phyloP scores from a whole-genome alignment of 2,797 vertebrate species.

The Emydoidea blandingii region DNA sequence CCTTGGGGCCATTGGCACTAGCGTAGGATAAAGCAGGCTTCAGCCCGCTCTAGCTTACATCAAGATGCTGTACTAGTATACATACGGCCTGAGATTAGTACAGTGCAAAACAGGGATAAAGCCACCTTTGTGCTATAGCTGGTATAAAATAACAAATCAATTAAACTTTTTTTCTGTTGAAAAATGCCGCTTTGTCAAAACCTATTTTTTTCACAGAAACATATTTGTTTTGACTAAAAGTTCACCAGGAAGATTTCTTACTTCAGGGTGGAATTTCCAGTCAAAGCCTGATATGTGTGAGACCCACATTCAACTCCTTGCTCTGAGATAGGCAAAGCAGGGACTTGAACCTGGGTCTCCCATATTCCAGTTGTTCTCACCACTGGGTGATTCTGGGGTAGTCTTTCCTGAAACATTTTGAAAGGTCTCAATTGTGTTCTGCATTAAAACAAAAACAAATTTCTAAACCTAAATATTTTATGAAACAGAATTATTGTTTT shows the following conservation, averaged over 20 bases:
- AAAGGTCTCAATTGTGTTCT: not conserved
- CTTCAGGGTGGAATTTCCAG: too few species aligned
- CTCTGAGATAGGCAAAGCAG: too few species aligned
- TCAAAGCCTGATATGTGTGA: too few species aligned
- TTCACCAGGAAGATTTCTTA: too few species aligned
- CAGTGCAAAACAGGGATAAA: not conserved
- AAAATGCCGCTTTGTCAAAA: too few species aligned
- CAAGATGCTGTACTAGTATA: not conserved
- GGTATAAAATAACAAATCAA: too few species aligned
- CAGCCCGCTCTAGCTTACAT: not conserved
- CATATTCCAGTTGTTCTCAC: not conserved
- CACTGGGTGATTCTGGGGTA: not conserved
- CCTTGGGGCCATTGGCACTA: rapidly evolving
- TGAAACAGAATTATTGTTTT: not conserved
- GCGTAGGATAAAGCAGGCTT: not conserved
- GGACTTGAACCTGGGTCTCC: not conserved
- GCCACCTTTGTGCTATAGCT: not conserved
- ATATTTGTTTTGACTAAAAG: too few species aligned
- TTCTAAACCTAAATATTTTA: not conserved
- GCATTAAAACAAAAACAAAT: not conserved
- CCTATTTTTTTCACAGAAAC: too few species aligned
- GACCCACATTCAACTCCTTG: too few species aligned
- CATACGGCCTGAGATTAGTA: not conserved
- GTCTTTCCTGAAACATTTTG: not conserved
- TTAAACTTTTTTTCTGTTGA: too few species aligned